Evolutionary conservation across 1,140 invertebrate species (phyloP), one percentile per base, ranked within the genome.

Genomic region (Caerostris darwini): DNA sequence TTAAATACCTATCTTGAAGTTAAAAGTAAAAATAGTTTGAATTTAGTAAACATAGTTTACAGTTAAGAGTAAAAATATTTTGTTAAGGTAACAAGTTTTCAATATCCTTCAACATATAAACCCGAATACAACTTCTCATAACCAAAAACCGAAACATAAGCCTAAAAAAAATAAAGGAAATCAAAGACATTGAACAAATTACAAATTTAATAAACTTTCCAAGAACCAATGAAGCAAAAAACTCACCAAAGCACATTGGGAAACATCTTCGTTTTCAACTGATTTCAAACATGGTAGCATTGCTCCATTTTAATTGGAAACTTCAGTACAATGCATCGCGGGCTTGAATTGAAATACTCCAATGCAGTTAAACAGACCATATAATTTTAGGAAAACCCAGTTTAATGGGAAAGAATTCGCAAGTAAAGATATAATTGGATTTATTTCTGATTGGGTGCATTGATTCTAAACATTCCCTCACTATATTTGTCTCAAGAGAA

Each of bases 391-490:
- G n/a, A n/a, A 83, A 83, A 34, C 34, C 53, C 56, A 19, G 5
- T 83, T 83, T 57, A 83, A 57, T 83, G 53, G 81, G 56, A 83
- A 83, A 54, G 81, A 83, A 83, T 83, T 57, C 81, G 17, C 34
- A 19, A 71, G n/a, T 71, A 34, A 71, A 71, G 69, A 71, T 56
- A 57, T 83, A 83, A 83, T 83, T 83, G 81, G 54, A 83, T 83
- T 83, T 83, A 83, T 57, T 83, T 83, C 53, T 83, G 81, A 83
- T 83, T 83, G 81, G 53, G 7, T 8, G 54, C 12, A 57, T 14
- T 53, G 54, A 83, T 56, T 83, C 81, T 14, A 83, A 56, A 54
- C 56, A n/a, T 83, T 83, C 56, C 5, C 53, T 83, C n/a, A n/a
- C 3, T 7, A 57, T 8, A 83, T 56, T 17, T 83, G 53, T 2